phyloP scores from a whole-genome alignment of 2,888 invertebrate species.

The Timema cristinae region DNA sequence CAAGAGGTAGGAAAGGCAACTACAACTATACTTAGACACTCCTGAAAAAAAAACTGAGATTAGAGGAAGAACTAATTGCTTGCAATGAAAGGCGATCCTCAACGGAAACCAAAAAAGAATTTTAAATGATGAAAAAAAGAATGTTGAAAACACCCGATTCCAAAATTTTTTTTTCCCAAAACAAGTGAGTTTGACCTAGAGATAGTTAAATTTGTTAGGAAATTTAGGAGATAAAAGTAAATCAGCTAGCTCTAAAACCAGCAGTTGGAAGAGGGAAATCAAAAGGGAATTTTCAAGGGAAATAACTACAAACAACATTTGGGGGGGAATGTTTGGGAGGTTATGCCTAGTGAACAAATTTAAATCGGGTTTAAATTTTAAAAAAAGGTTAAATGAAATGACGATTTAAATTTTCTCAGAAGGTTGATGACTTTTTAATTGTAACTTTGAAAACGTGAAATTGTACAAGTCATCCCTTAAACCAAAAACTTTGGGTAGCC shows the following conservation, averaged over 20 bases:
- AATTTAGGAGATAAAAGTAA: background rate
- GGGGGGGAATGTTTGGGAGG: no score
- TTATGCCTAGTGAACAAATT: no score
- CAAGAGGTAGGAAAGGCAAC: no score
- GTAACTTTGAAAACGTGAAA: no score
- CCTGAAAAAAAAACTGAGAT: background rate
- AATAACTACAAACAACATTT: no score
- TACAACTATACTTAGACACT: no score
- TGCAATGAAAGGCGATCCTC: background rate
- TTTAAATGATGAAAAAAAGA: background rate
- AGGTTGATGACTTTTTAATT: no score
- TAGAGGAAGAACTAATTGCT: background rate
- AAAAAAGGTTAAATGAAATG: no score
- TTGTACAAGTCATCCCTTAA: no score
- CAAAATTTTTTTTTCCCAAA: background rate
- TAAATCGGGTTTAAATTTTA: no score
- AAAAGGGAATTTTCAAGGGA: background rate
- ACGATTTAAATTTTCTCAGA: no score
- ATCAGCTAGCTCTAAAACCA: background rate
- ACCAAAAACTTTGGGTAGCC: no score
- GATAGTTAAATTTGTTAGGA: background rate
- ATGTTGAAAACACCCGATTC: background rate
- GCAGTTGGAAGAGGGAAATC: background rate
- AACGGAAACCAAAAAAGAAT: background rate
- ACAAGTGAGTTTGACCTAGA: background rate